phyloP scores from a whole-genome alignment of 1,140 invertebrate species.

The Papilio helenus region DNA sequence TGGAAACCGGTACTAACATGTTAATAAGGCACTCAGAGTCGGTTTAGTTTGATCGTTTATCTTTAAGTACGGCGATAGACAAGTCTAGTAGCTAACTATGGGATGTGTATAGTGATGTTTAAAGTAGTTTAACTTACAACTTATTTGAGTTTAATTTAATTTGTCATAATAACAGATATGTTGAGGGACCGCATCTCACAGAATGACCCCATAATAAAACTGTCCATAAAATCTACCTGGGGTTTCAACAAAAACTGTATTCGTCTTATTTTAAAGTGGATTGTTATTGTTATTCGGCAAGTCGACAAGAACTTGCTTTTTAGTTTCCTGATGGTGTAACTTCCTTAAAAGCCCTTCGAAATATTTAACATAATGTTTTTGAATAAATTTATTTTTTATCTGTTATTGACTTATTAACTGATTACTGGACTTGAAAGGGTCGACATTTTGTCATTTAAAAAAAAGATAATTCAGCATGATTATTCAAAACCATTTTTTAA shows the following conservation, averaged over 20 bases:
- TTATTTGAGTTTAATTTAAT: too few species aligned
- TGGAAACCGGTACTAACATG: background rate
- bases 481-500: background rate
- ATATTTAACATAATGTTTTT: background rate
- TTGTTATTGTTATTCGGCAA: background rate
- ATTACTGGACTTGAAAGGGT: background rate
- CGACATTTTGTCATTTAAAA: background rate
- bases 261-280: background rate
- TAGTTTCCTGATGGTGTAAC: background rate
- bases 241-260: background rate
- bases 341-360: background rate
- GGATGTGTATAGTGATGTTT: background rate
- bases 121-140: background rate
- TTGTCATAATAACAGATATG: background rate
- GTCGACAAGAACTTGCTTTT: background rate
- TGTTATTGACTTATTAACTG: background rate
- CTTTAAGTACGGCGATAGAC: background rate
- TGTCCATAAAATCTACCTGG: slow-evolving; percentile 2
- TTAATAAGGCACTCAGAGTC: slow-evolving; percentile 4
- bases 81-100: background rate
- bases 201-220: background rate
- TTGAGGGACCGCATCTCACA: background rate
- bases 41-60: slow-evolving; percentile 18
- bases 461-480: background rate
- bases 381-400: background rate